phyloP scores from a whole-genome alignment of 2,113 vertebrate species.

The Tyto alba region DNA sequence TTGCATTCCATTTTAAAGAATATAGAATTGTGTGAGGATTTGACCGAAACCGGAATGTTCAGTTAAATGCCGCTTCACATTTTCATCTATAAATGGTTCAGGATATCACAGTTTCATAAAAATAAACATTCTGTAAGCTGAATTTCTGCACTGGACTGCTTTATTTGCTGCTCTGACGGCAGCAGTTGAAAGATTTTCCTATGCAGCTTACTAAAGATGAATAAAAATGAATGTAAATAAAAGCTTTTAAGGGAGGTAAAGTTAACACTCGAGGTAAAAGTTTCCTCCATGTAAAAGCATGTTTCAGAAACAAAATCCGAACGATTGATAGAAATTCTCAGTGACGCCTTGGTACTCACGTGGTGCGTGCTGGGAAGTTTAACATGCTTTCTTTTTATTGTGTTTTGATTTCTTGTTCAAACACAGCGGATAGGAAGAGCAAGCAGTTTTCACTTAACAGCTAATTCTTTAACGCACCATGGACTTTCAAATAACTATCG shows the following conservation, averaged over 20 bases:
- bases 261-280: not conserved
- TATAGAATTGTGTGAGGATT: not conserved
- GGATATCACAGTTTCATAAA: not conserved
- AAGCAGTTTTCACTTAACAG: conserved; percentile 25
- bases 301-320: not conserved
- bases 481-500: not conserved
- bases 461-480: not conserved
- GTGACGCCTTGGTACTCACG: conserved; percentile 16
- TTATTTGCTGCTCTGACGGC: not conserved
- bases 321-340: not conserved
- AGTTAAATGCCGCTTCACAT: not conserved
- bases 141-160: not conserved
- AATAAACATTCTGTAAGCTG: not conserved
- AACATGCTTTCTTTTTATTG: conserved; percentile 29
- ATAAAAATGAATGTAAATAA: not conserved
- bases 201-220: not conserved
- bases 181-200: not conserved
- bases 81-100: not conserved
- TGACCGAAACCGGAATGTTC: not conserved
- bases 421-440: not conserved
- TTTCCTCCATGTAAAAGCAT: not conserved
- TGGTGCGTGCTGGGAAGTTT: conserved; percentile 24
- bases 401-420: conserved; percentile 42
- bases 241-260: not conserved
- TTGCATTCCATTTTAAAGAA: not conserved